These are phyloP conservation scores for Amphiprion ocellaris DNA, from an alignment of 2,113 vertebrate genomes.

Conservation along the genomic window DNA sequence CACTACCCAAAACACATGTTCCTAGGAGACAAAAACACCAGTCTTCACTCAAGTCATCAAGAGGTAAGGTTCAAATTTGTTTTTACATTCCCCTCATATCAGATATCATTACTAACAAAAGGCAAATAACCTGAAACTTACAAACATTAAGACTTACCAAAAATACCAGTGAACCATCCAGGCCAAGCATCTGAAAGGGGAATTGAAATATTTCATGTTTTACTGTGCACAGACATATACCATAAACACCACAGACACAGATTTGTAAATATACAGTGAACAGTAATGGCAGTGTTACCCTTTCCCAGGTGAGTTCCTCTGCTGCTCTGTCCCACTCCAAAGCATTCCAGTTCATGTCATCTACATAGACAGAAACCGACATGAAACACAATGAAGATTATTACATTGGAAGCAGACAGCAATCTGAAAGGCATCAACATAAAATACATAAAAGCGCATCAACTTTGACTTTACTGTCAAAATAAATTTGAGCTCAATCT, in stretches of 20 bases:
- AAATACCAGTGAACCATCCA: conserved; percentile 98
- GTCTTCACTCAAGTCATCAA: not conserved
- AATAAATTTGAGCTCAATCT: not conserved
- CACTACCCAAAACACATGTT: conserved; percentile 99
- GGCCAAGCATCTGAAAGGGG: conserved; percentile 92
- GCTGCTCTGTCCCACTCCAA: conserved; percentile 99
- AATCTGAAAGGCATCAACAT: conserved; percentile 24
- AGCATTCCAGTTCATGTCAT: conserved; percentile 99
- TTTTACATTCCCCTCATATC: not conserved
- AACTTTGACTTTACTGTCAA: not conserved
- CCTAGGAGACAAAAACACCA: conserved; percentile 82
- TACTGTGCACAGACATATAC: not conserved
- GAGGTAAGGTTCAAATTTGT: not conserved
- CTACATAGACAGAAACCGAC: conserved; percentile 71
- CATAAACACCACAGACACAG: not conserved
- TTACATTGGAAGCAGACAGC: not conserved
- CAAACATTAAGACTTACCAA: conserved; percentile 84
- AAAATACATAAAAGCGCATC: not conserved
- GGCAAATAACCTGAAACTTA: not conserved
- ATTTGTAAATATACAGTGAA: conserved; percentile 6
- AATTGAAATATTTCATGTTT: not conserved
- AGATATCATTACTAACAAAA: not conserved
- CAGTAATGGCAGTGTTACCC: conserved; percentile 83
- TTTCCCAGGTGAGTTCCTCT: conserved; percentile 98
- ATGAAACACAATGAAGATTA: not conserved